Base-by-base conservation (phyloP, 2,888 invertebrate species). In the Amphipoea oculea region DNA sequence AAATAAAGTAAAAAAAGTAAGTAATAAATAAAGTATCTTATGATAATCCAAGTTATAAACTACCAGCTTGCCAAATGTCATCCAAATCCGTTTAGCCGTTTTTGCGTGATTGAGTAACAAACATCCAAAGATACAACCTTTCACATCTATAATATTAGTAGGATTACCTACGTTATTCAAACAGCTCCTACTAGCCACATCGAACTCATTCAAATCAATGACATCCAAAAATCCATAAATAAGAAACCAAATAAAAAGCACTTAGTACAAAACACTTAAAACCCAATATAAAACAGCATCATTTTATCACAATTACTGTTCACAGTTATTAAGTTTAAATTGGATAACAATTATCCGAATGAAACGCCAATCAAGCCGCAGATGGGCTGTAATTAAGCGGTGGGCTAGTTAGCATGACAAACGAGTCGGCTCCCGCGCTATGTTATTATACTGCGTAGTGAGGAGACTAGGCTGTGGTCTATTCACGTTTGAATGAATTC, bases 351-450 rank as follows among this genome's bases (percentile, higher is more conserved):
- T 94, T 94, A 94, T 90, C 90, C 80, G 91, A 91, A 93, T 92
- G 92, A 92, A 94, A 93, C 91, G 93, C 92, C 94, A 94, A 93
- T 94, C 94, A 94, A 88, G 87, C 82, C 85, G 83, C 90, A 90
- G 93, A 91, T 92, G 91, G 91, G 85, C 82, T 91, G 90, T 92
- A 92, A 95, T 94, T 94, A 94, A 88, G 88, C 88, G 87, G 89
- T 89, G 80, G 89, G 90, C 91, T 92, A 91, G 92, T 95, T 94
- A 94, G 91, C 94, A 94, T 95, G 93, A 93, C 92, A 94, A 94
- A 94, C 92, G 94, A 91, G 91, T 82, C 69, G 74, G 84, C 81
- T 88, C 80, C 86, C 79, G 76, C 71, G 40, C 87, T 88, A 6
- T 83, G 85, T 90, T 90, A 93, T 93, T 91, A 90, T 76, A 81